phyloP scores from a whole-genome alignment of 1,140 invertebrate species.

The Trichonephila inaurata region DNA sequence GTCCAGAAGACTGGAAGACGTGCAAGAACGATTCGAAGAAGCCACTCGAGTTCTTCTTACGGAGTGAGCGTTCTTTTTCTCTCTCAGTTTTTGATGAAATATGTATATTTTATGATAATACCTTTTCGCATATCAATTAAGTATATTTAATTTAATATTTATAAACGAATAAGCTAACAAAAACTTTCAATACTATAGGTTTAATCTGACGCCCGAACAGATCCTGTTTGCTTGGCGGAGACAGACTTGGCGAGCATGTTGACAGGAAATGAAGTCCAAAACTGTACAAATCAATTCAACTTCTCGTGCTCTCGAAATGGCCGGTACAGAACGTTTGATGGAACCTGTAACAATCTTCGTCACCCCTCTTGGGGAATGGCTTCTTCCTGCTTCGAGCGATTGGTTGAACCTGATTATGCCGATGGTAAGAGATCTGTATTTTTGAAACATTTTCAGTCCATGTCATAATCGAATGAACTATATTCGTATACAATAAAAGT shows the following conservation, averaged over 20 bases:
- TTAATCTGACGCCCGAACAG: slow-evolving; percentile 69
- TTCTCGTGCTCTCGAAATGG: not conserved
- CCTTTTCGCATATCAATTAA: no score
- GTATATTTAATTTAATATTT: no score
- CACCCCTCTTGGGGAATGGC: slow-evolving; percentile 94
- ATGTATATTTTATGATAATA: no score
- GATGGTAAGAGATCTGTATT: slow-evolving; percentile 81
- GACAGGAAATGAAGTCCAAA: slow-evolving; percentile 36
- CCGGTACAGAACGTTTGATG: slow-evolving; percentile 87
- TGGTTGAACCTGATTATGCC: slow-evolving; percentile 81
- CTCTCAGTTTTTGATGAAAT: not conserved
- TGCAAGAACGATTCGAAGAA: slow-evolving; percentile 68
- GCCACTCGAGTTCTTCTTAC: slow-evolving; percentile 52
- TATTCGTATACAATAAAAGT: no score
- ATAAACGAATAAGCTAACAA: no score
- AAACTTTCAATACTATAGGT: not conserved
- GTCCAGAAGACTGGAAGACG: slow-evolving; percentile 16
- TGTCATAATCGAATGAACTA: not conserved
- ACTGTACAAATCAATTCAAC: slow-evolving; percentile 63
- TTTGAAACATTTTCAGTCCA: not conserved
- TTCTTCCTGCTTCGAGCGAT: slow-evolving; percentile 86
- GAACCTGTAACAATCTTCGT: slow-evolving; percentile 94
- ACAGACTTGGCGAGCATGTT: slow-evolving; percentile 48
- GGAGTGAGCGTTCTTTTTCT: not conserved
- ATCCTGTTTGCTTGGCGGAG: slow-evolving; percentile 39